Conservation (phyloP, 1,140 invertebrate genomes). For the Nixonia krombeini region DNA sequence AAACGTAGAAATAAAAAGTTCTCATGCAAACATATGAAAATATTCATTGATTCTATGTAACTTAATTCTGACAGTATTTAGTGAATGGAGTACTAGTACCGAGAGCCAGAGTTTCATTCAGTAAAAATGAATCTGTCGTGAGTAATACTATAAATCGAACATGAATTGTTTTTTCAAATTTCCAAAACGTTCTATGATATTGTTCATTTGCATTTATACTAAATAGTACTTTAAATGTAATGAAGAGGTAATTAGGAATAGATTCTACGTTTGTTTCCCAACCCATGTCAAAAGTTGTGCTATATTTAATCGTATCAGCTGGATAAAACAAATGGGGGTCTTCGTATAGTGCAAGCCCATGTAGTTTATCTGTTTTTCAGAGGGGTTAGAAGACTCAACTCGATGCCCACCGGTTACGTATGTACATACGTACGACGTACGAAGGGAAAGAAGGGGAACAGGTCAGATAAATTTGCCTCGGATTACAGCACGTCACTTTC, state of each 20-base stretch:
- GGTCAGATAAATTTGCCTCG: conserved; percentile 50
- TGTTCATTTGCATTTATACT: too few species aligned
- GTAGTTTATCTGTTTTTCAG: conserved; percentile 37
- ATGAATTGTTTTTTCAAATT: too few species aligned
- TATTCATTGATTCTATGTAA: too few species aligned
- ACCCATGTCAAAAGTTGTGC: conserved; percentile 11
- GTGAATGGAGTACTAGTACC: too few species aligned
- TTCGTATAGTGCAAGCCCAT: conserved; percentile 21
- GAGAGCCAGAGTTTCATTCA: too few species aligned
- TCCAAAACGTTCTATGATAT: too few species aligned
- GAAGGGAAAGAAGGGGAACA: conserved; percentile 8
- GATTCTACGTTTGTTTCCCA: conserved; percentile 16
- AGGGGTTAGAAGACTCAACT: conserved; percentile 6
- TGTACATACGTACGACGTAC: too few species aligned
- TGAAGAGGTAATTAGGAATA: conserved; percentile 23
- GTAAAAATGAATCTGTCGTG: too few species aligned
- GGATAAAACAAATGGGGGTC: conserved; percentile 29
- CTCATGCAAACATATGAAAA: too few species aligned
- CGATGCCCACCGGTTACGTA: conserved; percentile 7
- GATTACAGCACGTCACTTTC: conserved; percentile 55
- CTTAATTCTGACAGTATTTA: too few species aligned
- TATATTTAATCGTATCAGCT: conserved; percentile 1
- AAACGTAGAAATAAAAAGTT: too few species aligned
- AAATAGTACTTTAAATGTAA: conserved; percentile 4
- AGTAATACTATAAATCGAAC: too few species aligned